Conservation (phyloP, 1,140 invertebrate species). For the Ladona fulva region DNA sequence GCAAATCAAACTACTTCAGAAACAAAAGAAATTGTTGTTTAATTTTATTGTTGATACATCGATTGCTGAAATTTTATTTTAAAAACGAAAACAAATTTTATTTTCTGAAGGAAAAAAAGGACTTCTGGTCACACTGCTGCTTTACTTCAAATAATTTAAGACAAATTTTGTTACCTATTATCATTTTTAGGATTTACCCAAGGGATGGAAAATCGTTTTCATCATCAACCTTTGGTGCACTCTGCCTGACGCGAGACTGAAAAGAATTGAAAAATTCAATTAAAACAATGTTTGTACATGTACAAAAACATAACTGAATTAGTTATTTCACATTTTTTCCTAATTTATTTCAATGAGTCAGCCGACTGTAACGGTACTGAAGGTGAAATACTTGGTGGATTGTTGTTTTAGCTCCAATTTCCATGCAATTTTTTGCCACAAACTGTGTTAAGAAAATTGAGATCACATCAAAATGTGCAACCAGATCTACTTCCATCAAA, state of each 20-base stretch:
- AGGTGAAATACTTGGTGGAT: no score
- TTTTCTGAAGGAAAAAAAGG: not conserved
- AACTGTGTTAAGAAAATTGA: no score
- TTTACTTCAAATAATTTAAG: not conserved
- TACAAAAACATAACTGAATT: no score
- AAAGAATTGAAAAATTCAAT: not conserved
- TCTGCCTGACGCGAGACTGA: constrained; percentile 20
- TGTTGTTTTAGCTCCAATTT: no score
- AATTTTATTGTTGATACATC: not conserved
- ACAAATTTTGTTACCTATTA: not conserved
- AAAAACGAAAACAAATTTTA: not conserved
- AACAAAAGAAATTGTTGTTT: no score
- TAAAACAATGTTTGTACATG: not conserved
- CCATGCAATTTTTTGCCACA: no score
- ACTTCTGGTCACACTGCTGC: not conserved
- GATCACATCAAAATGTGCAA: no score
- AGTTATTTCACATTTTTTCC: no score
- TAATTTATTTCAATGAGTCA: no score
- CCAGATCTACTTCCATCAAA: no score
- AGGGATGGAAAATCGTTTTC: constrained; percentile 90
- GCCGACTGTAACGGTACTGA: no score
- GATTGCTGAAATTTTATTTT: not conserved
- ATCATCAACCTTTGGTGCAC: constrained; percentile 88
- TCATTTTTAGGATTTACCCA: constrained; percentile 45
- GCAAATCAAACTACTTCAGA: not conserved